These are phyloP conservation scores for Forbesichthys papilliferus DNA, from an alignment of 2,113 vertebrate species.

Conservation along the genomic window DNA sequence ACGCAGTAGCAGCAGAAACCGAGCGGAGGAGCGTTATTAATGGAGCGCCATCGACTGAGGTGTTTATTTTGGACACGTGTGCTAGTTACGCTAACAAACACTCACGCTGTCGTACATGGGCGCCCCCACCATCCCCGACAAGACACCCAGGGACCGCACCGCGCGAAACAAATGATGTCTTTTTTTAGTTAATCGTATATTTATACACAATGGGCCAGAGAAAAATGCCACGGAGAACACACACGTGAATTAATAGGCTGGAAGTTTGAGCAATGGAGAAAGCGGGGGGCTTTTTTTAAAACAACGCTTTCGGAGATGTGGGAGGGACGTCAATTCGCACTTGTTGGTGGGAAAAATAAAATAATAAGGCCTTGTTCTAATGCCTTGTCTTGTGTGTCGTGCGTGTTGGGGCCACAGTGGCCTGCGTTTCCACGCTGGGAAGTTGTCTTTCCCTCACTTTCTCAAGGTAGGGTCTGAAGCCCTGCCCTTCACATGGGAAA, in stretches of 20 bases:
- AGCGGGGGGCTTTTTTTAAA: too few relatives aligned
- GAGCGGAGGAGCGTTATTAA: constrained; percentile 71
- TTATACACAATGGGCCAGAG: constrained; percentile 44
- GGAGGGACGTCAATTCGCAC: too few relatives aligned
- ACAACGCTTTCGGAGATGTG: too few relatives aligned
- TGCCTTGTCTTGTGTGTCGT: too few relatives aligned
- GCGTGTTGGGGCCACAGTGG: too few relatives aligned
- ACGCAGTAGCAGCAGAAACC: constrained; percentile 73
- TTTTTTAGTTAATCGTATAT: constrained; percentile 69
- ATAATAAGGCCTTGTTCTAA: too few relatives aligned
- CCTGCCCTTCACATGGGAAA: constrained; percentile 56
- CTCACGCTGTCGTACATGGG: constrained; percentile 58
- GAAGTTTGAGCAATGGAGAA: constrained; percentile 26
- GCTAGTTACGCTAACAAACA: constrained; percentile 76
- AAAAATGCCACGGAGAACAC: constrained; percentile 13
- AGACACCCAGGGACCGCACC: constrained; percentile 56
- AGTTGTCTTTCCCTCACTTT: constrained; percentile 69
- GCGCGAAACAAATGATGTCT: constrained; percentile 61
- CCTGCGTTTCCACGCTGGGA: constrained; percentile 32
- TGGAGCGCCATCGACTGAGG: constrained; percentile 59
- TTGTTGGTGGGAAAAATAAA: too few relatives aligned
- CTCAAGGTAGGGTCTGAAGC: constrained; percentile 67
- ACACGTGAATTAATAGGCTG: constrained; percentile 29
- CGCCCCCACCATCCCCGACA: constrained; percentile 38
- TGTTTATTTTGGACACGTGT: constrained; percentile 77